Evolutionary conservation across 2,113 vertebrate species (phyloP).

Genomic region (Etheostoma spectabile): DNA sequence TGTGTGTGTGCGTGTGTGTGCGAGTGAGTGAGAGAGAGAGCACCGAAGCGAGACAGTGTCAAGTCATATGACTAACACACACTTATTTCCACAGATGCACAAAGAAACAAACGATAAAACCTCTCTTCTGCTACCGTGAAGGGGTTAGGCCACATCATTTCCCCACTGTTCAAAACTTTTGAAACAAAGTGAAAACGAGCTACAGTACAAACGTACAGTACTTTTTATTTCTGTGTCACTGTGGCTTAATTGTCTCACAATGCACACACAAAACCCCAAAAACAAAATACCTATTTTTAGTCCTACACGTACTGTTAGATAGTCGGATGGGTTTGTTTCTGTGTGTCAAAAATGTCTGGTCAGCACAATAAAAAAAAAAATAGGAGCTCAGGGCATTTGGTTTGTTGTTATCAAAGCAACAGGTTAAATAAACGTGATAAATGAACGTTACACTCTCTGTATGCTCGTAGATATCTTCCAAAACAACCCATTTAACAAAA

Average conservation of each 20-base stretch:
- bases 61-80: constrained; percentile 31
- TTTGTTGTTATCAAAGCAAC: too few species aligned
- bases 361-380: too few species aligned
- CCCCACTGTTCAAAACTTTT: too few species aligned
- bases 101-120: constrained; percentile 6
- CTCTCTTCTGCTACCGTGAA: background rate
- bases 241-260: background rate
- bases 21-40: too few species aligned
- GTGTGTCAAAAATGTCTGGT: too few species aligned
- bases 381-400: too few species aligned
- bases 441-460: too few species aligned
- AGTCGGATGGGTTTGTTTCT: background rate
- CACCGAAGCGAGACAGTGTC: constrained; percentile 4
- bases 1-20: background rate
- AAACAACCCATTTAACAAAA: too few species aligned
- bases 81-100: constrained; percentile 11
- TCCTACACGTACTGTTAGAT: background rate
- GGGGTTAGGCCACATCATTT: constrained; percentile 22
- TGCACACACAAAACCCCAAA: background rate
- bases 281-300: background rate
- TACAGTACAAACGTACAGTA: background rate
- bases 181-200: background rate
- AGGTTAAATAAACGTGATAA: too few species aligned
- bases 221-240: background rate
- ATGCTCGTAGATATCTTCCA: too few species aligned